Evolutionary conservation across 2,888 invertebrate species (phyloP).

Genomic region (Napeogenes sylphis): DNA sequence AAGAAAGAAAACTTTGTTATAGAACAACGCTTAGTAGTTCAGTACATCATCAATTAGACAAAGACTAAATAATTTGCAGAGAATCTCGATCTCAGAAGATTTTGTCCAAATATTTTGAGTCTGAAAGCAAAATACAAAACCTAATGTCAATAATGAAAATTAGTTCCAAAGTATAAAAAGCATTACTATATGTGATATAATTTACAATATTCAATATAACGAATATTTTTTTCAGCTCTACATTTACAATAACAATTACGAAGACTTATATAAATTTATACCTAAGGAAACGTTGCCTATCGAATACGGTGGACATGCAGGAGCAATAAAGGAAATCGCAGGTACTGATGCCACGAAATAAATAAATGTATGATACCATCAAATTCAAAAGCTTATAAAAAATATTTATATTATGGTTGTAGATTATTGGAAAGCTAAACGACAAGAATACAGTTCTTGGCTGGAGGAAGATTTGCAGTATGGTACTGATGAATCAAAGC

Average conservation of each 20-base stretch:
- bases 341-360: conserved; percentile 19
- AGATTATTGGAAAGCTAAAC: conserved; percentile 49
- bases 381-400: not conserved
- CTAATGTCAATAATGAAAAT: too few relatives aligned
- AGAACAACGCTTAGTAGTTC: too few relatives aligned
- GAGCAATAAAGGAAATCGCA: conserved; percentile 49
- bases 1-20: too few relatives aligned
- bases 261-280: conserved; percentile 67
- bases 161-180: too few relatives aligned
- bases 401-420: conserved; percentile 5
- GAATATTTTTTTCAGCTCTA: conserved; percentile 46
- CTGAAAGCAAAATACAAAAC: too few relatives aligned
- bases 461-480: conserved; percentile 54
- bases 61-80: too few relatives aligned
- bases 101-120: too few relatives aligned
- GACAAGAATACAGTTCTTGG: conserved; percentile 62
- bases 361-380: too few relatives aligned
- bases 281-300: conserved; percentile 71
- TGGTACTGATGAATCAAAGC: conserved; percentile 62
- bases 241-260: conserved; percentile 60
- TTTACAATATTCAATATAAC: too few relatives aligned
- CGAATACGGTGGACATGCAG: conserved; percentile 79
- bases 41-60: too few relatives aligned
- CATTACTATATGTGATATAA: too few relatives aligned
- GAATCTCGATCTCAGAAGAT: too few relatives aligned